These are phyloP conservation scores for Drosophila lacteicornis DNA, from an alignment of 1,140 invertebrate species.

Conservation along the genomic window DNA sequence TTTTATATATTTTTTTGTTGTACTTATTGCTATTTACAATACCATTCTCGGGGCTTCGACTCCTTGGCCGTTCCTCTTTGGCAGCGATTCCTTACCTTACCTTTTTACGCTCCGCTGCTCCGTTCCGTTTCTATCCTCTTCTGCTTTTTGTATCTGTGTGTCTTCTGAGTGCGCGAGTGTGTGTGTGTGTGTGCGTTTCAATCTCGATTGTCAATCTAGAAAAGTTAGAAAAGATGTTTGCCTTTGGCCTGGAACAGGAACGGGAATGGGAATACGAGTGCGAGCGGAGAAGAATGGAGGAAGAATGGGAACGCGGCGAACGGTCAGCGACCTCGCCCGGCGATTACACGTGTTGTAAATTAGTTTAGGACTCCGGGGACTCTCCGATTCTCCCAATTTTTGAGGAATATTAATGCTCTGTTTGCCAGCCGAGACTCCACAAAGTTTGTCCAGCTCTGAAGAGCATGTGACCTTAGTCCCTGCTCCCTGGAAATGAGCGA, in stretches of 20 bases:
- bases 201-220: conserved; percentile 82
- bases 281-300: conserved; percentile 12
- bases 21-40: conserved; percentile 56
- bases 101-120: conserved; percentile 70
- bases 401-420: conserved; percentile 70
- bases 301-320: conserved; percentile 38
- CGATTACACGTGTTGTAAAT: conserved; percentile 82
- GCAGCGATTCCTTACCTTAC: conserved; percentile 70
- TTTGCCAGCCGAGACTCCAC: conserved; percentile 38
- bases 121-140: conserved; percentile 21
- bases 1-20: background rate
- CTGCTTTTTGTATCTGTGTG: conserved; percentile 20
- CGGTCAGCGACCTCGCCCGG: conserved; percentile 73
- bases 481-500: conserved; percentile 7
- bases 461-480: conserved; percentile 23
- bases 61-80: conserved; percentile 18
- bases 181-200: conserved; percentile 60
- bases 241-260: conserved; percentile 64
- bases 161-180: conserved; percentile 1
- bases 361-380: conserved; percentile 72
- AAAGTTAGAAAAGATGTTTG: conserved; percentile 67
- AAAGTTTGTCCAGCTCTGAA: conserved; percentile 23
- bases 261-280: conserved; percentile 33
- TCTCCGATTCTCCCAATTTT: conserved; percentile 42
- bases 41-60: conserved; percentile 41